Conservation (phyloP, 37 sponge, comb jelly and placozoan genomes). For the Beroe ovata region DNA sequence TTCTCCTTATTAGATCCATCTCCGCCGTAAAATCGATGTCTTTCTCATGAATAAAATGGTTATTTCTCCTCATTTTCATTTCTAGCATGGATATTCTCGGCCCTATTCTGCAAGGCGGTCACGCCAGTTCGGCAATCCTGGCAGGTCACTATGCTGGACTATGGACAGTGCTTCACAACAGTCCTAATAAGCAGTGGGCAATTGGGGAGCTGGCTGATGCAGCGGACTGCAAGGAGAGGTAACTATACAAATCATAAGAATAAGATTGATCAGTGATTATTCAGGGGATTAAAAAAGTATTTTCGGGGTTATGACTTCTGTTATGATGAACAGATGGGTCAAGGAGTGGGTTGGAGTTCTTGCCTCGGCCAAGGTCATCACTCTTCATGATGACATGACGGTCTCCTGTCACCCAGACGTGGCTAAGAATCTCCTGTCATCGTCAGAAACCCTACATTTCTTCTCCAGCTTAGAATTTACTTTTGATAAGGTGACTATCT, state of each 20-base stretch:
- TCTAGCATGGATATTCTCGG: conserved; percentile 14
- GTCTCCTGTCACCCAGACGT: neutral
- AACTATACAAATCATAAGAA: too few species aligned
- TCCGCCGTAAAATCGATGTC: too few species aligned
- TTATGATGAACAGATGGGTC: conserved; percentile 38
- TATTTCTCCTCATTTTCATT: too few species aligned
- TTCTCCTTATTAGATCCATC: too few species aligned
- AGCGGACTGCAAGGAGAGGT: conserved; percentile 44
- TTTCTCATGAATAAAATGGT: too few species aligned
- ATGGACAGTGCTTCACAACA: neutral
- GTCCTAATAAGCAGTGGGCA: conserved; percentile 13
- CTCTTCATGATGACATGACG: conserved; percentile 1
- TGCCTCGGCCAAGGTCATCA: conserved; percentile 8
- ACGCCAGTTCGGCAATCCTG: conserved; percentile 39
- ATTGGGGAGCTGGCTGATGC: conserved; percentile 34
- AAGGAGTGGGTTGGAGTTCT: conserved; percentile 52
- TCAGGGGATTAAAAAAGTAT: too few species aligned
- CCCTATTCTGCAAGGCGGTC: conserved; percentile 29
- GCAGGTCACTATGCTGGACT: conserved; percentile 61
- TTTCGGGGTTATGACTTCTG: too few species aligned
- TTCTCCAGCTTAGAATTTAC: conserved; percentile 20
- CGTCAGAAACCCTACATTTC: conserved; percentile 18
- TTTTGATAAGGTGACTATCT: neutral
- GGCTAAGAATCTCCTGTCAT: neutral
- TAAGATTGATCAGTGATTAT: too few species aligned